A percentile compares a stretch with the other conserved stretches of the same genome.
Evolutionary conservation across 2,797 vertebrate genomes (phyloP).

Genomic region (Luscinia luscinia): DNA sequence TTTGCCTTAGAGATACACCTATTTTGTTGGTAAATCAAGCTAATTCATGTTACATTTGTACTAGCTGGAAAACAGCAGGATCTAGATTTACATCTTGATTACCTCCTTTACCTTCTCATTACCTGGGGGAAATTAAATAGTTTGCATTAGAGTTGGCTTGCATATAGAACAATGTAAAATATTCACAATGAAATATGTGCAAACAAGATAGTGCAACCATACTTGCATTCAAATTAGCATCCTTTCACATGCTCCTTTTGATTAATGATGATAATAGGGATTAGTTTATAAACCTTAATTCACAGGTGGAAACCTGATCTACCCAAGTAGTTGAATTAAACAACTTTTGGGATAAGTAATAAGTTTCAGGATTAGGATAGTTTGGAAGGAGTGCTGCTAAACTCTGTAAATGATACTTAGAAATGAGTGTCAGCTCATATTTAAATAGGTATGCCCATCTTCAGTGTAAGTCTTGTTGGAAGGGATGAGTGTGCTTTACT

Average conservation of each 20-base stretch:
- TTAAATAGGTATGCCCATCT: background rate
- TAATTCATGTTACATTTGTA: constrained; percentile 7
- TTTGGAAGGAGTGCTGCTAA: background rate
- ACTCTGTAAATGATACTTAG: background rate
- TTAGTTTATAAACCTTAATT: constrained; percentile 41
- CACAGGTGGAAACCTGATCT: background rate
- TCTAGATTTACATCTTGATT: constrained; percentile 65
- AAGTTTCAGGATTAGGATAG: background rate
- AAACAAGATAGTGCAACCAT: background rate
- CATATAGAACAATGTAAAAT: constrained; percentile 50
- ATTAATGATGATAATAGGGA: constrained; percentile 44
- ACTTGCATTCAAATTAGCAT: constrained; percentile 41
- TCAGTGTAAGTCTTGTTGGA: background rate
- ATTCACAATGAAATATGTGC: constrained; percentile 53
- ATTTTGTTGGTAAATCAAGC: constrained; percentile 19
- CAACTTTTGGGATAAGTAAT: background rate
- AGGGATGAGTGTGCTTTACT: background rate
- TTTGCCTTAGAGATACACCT: background rate
- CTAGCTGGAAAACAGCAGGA: constrained; percentile 14
- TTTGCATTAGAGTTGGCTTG: constrained; percentile 58
- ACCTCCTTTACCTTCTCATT: constrained; percentile 59
- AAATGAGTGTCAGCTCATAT: background rate
- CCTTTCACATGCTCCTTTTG: background rate
- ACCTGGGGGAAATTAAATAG: constrained; percentile 61
- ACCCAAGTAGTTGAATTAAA: background rate